Evolutionary conservation across 2,113 vertebrate genomes (phyloP).

Genomic region (Scomber colias): DNA sequence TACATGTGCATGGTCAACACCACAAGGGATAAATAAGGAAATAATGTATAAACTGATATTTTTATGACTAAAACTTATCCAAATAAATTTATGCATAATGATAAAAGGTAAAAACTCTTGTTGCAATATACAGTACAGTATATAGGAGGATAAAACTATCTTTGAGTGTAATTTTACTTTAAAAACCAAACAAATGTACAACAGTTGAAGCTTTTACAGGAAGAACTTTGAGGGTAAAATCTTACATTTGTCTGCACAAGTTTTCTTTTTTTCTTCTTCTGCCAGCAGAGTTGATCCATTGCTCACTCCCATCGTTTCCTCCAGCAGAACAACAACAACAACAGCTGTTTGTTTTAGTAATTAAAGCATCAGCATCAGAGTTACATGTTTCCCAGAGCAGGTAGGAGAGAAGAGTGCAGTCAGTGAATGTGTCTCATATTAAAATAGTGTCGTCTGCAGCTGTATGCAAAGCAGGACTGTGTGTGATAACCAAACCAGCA

Average conservation of each 20-base stretch:
- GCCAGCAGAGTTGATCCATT: background rate
- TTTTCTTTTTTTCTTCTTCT: constrained; percentile 9
- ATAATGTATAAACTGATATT: too few species aligned
- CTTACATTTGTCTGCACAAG: constrained; percentile 11
- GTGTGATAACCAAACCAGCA: constrained; percentile 42
- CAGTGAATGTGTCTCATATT: background rate
- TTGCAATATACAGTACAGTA: too few species aligned
- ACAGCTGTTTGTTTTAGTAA: background rate
- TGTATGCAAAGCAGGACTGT: constrained; percentile 37
- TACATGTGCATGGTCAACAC: background rate
- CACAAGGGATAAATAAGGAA: fast-evolving
- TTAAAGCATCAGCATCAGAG: background rate
- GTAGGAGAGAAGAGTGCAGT: background rate
- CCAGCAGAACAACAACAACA: background rate
- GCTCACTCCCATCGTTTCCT: constrained; percentile 13
- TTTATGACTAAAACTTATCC: too few species aligned
- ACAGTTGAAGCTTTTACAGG: too few species aligned
- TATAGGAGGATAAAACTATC: too few species aligned
- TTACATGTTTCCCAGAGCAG: background rate
- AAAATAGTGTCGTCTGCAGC: constrained; percentile 2
- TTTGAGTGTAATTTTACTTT: too few species aligned
- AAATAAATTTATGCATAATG: too few species aligned
- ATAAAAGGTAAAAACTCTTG: too few species aligned
- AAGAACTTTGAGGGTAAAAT: too few species aligned
- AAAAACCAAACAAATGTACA: too few species aligned